phyloP scores from a whole-genome alignment of 2,797 vertebrate species.

The Epinephelus awoara region DNA sequence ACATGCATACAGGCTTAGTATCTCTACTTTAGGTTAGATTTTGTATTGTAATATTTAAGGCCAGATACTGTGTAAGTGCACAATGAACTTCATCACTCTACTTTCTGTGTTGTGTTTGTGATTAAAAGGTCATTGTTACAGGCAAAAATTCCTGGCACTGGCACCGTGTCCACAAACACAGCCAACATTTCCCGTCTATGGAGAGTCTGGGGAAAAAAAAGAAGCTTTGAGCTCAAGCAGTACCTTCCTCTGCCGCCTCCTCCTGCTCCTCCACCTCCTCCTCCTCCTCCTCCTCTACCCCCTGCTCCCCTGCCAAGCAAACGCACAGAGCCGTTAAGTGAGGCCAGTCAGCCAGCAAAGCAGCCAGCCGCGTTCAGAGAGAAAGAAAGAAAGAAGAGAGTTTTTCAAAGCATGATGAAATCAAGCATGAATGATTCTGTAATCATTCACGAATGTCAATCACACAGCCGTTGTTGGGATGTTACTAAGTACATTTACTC shows the following conservation, averaged over 20 bases:
- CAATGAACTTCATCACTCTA: neutral
- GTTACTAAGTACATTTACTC: neutral
- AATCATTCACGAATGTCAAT: conserved; percentile 12
- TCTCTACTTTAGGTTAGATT: no score
- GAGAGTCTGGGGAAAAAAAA: neutral
- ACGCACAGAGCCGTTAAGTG: conserved; percentile 54
- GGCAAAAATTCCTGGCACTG: no score
- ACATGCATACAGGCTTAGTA: no score
- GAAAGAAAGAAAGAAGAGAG: neutral
- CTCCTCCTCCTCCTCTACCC: conserved; percentile 57
- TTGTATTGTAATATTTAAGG: no score
- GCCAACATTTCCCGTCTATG: neutral
- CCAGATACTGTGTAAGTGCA: neutral
- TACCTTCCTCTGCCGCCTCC: conserved; percentile 78
- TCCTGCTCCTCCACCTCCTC: conserved; percentile 50
- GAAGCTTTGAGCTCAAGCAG: conserved; percentile 4
- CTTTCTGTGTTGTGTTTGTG: neutral
- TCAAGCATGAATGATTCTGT: neutral
- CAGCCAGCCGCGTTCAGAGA: conserved; percentile 13
- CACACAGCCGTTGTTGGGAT: neutral
- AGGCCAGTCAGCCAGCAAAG: conserved; percentile 26
- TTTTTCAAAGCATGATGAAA: neutral
- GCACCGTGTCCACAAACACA: neutral
- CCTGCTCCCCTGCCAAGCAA: conserved; percentile 68
- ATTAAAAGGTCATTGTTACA: neutral